A percentile compares a stretch with the other conserved stretches of the same genome.
Evolutionary conservation across 2,113 vertebrate genomes (phyloP).

Genomic region (Heloderma charlesbogerti): DNA sequence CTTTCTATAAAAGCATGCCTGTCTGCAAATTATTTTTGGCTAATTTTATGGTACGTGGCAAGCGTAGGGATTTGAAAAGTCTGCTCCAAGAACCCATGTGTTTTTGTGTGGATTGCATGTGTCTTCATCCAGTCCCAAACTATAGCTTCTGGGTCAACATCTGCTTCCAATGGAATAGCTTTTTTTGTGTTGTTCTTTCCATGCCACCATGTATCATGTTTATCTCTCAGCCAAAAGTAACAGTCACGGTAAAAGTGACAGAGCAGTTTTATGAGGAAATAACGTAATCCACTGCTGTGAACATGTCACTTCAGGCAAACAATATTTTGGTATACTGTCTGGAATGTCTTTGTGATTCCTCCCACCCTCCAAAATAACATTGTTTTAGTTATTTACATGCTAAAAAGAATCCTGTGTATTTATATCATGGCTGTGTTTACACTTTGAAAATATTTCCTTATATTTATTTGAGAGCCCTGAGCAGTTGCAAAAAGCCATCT

Average conservation of each 20-base stretch:
- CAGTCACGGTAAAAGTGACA: constrained; percentile 57
- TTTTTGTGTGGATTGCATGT: not conserved
- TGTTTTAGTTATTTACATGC: constrained; percentile 78
- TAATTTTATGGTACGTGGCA: not conserved
- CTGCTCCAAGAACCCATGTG: not conserved
- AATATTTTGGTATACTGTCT: constrained; percentile 63
- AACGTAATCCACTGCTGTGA: constrained; percentile 69
- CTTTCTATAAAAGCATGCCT: not conserved
- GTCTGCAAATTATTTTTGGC: fast-evolving
- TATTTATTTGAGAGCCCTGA: constrained; percentile 60
- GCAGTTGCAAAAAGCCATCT: constrained; percentile 60
- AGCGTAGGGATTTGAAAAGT: not conserved
- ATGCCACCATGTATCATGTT: not conserved
- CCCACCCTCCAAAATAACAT: constrained; percentile 71
- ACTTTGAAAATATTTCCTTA: constrained; percentile 62
- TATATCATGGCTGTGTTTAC: constrained; percentile 67
- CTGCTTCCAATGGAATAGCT: constrained; percentile 49
- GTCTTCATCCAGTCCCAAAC: not conserved
- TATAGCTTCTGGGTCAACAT: constrained; percentile 47
- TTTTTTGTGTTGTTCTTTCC: constrained; percentile 30
- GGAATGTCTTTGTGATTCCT: constrained; percentile 66
- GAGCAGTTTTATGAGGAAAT: constrained; percentile 65
- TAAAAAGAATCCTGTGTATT: constrained; percentile 60
- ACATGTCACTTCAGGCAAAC: constrained; percentile 72
- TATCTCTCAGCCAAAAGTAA: constrained; percentile 68